Conservation (phyloP, 2,888 invertebrate genomes). For the Volucella bombylans region DNA sequence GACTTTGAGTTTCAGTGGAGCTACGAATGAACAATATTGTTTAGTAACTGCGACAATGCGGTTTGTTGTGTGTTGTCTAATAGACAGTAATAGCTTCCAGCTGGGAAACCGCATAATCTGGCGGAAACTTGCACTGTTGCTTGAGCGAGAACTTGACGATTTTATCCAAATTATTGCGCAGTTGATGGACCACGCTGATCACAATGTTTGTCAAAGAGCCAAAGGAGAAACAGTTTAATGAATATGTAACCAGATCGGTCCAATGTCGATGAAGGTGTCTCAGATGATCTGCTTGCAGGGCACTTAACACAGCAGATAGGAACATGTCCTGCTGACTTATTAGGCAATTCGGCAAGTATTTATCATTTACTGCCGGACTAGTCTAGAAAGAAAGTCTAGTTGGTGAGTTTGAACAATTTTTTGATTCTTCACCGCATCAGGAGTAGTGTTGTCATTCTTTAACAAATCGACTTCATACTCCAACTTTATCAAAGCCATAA, state of each 20-base stretch:
- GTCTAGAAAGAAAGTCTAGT: constrained; percentile 78
- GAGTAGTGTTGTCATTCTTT: constrained; percentile 82
- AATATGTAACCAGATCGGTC: constrained; percentile 90
- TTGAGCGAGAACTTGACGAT: constrained; percentile 82
- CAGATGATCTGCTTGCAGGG: constrained; percentile 88
- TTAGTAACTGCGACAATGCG: constrained; percentile 86
- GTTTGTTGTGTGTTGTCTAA: constrained; percentile 85
- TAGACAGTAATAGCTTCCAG: constrained; percentile 91
- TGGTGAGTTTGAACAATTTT: constrained; percentile 79
- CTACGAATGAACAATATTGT: constrained; percentile 90
- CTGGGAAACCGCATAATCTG: constrained; percentile 90
- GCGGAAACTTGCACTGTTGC: constrained; percentile 83
- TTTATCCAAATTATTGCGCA: constrained; percentile 88
- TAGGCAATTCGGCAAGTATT: constrained; percentile 86
- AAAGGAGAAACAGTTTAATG: constrained; percentile 90
- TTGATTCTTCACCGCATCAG: constrained; percentile 73
- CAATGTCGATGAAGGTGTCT: constrained; percentile 91
- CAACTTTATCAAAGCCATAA: constrained; percentile 88
- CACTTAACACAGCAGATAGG: constrained; percentile 89
- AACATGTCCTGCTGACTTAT: constrained; percentile 93
- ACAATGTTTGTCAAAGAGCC: constrained; percentile 89
- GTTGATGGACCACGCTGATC: constrained; percentile 89
- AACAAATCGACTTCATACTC: constrained; percentile 87
- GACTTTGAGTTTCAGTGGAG: constrained; percentile 77
- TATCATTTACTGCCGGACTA: constrained; percentile 82